A percentile compares a stretch with the other conserved stretches of the same genome.
phyloP scores from a whole-genome alignment of 2,888 invertebrate genomes.

The Aromia moschata region DNA sequence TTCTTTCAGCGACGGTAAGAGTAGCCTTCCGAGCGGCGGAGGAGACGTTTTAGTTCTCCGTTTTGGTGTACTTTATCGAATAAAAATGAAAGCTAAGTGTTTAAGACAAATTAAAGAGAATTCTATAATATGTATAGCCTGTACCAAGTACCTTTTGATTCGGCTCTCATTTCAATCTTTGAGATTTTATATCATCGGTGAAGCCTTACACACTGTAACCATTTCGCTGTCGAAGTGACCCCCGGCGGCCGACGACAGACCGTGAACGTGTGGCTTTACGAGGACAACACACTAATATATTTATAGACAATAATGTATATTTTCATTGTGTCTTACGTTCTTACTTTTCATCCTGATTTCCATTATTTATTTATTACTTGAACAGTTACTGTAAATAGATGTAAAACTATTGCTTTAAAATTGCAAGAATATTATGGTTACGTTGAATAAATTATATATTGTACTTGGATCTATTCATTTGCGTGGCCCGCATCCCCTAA shows the following conservation, averaged over 20 bases:
- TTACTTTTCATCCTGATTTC: slow-evolving; percentile 24
- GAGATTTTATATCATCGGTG: not conserved
- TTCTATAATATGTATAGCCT: slow-evolving; percentile 9
- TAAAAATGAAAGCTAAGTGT: slow-evolving; percentile 11
- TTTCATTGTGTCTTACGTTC: slow-evolving; percentile 34
- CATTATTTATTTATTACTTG: slow-evolving; percentile 41
- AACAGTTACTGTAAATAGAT: slow-evolving; percentile 43
- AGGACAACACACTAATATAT: slow-evolving; percentile 29
- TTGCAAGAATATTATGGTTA: slow-evolving; percentile 46
- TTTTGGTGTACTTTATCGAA: slow-evolving; percentile 15
- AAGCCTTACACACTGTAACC: slow-evolving; percentile 6
- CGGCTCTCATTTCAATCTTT: not conserved
- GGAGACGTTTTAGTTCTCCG: slow-evolving; percentile 5
- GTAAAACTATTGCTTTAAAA: slow-evolving; percentile 47
- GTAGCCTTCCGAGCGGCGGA: too few species aligned
- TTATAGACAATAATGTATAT: slow-evolving; percentile 45
- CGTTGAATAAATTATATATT: slow-evolving; percentile 47
- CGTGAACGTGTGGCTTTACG: slow-evolving; percentile 26
- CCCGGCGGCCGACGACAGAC: slow-evolving; percentile 15
- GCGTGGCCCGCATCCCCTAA: not conserved
- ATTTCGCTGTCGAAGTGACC: not conserved
- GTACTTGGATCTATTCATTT: slow-evolving; percentile 5
- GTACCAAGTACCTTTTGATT: slow-evolving; percentile 3
- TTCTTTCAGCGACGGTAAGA: slow-evolving; percentile 12
- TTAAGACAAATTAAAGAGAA: slow-evolving; percentile 9